Base-by-base conservation (phyloP, 1,140 invertebrate species). In the Amyelois transitella region DNA sequence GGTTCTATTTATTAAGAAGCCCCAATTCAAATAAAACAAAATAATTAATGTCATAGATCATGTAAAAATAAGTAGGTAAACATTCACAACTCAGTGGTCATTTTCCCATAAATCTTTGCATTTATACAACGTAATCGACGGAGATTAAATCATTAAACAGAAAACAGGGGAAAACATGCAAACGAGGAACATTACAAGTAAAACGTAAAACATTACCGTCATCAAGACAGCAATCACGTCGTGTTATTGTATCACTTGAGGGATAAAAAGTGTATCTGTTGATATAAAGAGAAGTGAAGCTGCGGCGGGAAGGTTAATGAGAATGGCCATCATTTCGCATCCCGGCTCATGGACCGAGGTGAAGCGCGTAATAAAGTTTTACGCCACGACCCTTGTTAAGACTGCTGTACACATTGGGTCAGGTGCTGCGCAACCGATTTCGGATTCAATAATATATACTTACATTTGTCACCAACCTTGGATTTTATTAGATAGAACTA, bases 321-420 rank as follows among this genome's bases (percentile, higher is more conserved):
- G 70, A 80, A 81, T 67, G 68, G 62, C 66, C 69, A 69, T 72
- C 64, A 72, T 80, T 79, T 72, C 66, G 66, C 57, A 71, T 72
- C 69, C 62, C 66, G 69, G 43, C 59, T 66, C 63, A 53, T 66
- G 70, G 66, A 53, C 64, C 62, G 75, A 75, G 70, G 66, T 66
- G 60, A 65, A 65, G 64, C 68, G 55, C 56, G 68, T 77, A 75
- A 79, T 80, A 80, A 75, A 75, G 66, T 75, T 72, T 76, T 74
- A 72, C 64, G 65, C 67, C 63, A 64, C 60, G 64, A 73, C 72
- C 77, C 72, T 72, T 72, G 75, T 71, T 74, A 75, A 28, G 25
- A 6, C 25, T 12, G 25, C 25, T 28, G 7, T n/a, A n/a, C n/a
- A n/a, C n/a, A n/a, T 28, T 28, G 25, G 25, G 7, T 12, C 25